Base-by-base conservation (phyloP, 1,140 invertebrate species). In the Parapsyche elsis region DNA sequence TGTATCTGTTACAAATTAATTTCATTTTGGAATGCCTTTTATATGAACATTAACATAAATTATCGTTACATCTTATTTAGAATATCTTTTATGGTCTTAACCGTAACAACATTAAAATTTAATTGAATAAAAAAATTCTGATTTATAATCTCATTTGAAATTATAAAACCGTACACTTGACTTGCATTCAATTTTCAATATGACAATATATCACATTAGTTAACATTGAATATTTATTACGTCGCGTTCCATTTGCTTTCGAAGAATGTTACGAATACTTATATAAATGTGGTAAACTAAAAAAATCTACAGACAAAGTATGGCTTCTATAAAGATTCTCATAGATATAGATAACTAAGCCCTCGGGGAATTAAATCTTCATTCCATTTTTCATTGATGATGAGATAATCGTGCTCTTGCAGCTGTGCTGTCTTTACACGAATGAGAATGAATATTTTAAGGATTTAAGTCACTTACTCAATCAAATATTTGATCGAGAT, bases 401-500 rank as follows among this genome's bases (percentile, higher is more conserved):
- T 67, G 64, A 67, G 64, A 67, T 67, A 26, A 67, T 67, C 64
- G 64, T 10, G 24, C 21, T 14, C 49, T 2, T 16, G 49, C 10
- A 12, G 10, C 24, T 1, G 0, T 16, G 21, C 16, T 16, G 16
- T 53, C 49, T 53, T 53, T n/a, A 5, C 10, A 1, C 21, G 59
- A 9, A 21, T 4, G 1, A 21, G 21, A 61, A 61, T 61, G 64
- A 24, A 67, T 67, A 67, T 67, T 67, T 67, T 38, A 73, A 75
- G 64, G 26, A 77, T 64, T 64, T 16, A 16, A 64, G 57, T 44
- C 75, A 77, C 75, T 77, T 77, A 77, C 30, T 77, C 61, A 64
- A 77, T 77, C 75, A 77, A 77, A 77, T 77, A 77, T 77, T 77
- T 77, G 75, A 77, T 77, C 19, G 53, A 16, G 49, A 49, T 64